A percentile compares a stretch with the other conserved stretches of the same genome.
Evolutionary conservation across 2,888 invertebrate genomes (phyloP).

Genomic region (Molanna angustata): DNA sequence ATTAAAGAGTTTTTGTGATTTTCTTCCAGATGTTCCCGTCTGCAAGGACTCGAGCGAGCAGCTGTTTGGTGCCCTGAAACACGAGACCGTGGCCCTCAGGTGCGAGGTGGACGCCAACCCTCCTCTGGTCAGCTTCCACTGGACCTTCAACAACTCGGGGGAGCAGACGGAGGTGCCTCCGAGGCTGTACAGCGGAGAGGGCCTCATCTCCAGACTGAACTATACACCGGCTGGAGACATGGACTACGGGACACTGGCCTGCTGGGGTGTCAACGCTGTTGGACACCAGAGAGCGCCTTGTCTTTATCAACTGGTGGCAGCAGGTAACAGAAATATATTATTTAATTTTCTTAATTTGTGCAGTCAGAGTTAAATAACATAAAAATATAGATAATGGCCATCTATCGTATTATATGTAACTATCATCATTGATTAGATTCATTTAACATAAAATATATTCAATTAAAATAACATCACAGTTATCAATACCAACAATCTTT

Average conservation of each 20-base stretch:
- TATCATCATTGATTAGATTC: too few species aligned
- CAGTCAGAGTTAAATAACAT: too few species aligned
- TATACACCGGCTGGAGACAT: slow-evolving; percentile 85
- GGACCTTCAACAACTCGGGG: slow-evolving; percentile 92
- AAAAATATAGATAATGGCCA: too few species aligned
- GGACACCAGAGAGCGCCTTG: slow-evolving; percentile 83
- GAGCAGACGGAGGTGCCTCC: slow-evolving; percentile 78
- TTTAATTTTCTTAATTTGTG: neutral
- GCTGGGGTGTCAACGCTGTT: slow-evolving; percentile 81
- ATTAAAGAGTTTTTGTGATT: too few species aligned
- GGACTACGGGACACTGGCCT: slow-evolving; percentile 86
- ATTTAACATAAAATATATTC: too few species aligned
- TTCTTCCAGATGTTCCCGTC: slow-evolving; percentile 66
- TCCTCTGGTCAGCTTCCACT: slow-evolving; percentile 79
- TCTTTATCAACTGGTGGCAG: slow-evolving; percentile 81
- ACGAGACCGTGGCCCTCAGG: slow-evolving; percentile 80
- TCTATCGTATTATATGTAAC: too few species aligned
- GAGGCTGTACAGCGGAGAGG: slow-evolving; percentile 62
- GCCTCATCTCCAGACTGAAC: slow-evolving; percentile 70
- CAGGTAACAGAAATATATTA: slow-evolving; percentile 59
- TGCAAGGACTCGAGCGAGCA: slow-evolving; percentile 77
- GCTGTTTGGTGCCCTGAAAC: slow-evolving; percentile 81
- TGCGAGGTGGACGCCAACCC: slow-evolving; percentile 90
- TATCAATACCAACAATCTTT: too few species aligned
- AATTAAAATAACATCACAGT: too few species aligned